A percentile compares a stretch with the other conserved stretches of the same genome.
These are phyloP conservation scores for Cataglyphis rosenhaueri DNA, from an alignment of 2,888 invertebrate genomes.

Conservation along the genomic window DNA sequence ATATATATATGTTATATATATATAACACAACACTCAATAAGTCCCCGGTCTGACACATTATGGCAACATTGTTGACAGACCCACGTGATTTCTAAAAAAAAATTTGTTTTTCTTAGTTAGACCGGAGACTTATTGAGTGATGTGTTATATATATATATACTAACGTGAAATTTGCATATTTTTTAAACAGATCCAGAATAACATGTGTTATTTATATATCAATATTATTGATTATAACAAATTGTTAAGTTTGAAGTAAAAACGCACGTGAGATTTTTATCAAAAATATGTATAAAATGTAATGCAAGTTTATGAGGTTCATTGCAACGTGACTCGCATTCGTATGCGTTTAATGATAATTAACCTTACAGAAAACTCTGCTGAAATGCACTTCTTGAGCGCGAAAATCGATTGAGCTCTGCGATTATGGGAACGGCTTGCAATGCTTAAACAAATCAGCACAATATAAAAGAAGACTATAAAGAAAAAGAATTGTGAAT, in stretches of 20 bases:
- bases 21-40: too few relatives aligned
- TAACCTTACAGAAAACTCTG: slow-evolving; percentile 10
- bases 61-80: too few relatives aligned
- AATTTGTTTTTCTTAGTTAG: too few relatives aligned
- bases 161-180: not conserved
- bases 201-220: not conserved
- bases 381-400: not conserved
- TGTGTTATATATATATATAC: too few relatives aligned
- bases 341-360: slow-evolving; percentile 21
- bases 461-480: not conserved
- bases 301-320: slow-evolving; percentile 51
- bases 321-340: not conserved
- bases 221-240: not conserved
- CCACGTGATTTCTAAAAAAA: too few relatives aligned
- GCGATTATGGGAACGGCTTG: not conserved
- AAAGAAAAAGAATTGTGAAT: slow-evolving; percentile 7
- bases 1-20: too few relatives aligned
- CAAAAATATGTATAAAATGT: slow-evolving; percentile 49
- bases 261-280: slow-evolving; percentile 52
- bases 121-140: too few relatives aligned
- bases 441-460: not conserved
- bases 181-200: not conserved
- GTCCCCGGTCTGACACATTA: too few relatives aligned
- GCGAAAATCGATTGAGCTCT: not conserved
- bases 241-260: slow-evolving; percentile 57